Conservation (phyloP, 2,797 vertebrate species). For the Oreochromis grahami region DNA sequence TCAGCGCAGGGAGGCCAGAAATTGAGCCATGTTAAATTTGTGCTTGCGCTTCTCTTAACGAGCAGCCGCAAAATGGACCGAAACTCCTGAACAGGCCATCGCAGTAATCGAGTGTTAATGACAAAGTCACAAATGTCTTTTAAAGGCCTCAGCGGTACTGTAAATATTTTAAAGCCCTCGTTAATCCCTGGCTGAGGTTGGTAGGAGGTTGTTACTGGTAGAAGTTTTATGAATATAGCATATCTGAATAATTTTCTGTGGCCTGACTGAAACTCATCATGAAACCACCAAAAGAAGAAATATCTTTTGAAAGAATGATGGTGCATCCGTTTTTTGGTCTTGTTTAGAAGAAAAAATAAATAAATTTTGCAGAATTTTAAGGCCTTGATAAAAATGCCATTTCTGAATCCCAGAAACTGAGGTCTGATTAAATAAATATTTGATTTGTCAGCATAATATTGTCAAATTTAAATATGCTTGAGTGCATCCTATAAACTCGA, state of each 20-base stretch:
- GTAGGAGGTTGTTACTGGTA: not conserved
- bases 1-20: not conserved
- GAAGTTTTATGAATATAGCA: not conserved
- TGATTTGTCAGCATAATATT: not conserved
- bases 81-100: not conserved
- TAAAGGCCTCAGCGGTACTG: not conserved
- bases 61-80: not conserved
- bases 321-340: not conserved
- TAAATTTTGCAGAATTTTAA: not conserved
- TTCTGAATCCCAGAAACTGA: not conserved
- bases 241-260: not conserved
- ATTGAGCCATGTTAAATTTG: not conserved
- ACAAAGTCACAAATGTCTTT: not conserved
- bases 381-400: not conserved
- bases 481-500: not conserved
- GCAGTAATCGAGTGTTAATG: slow-evolving; percentile 6
- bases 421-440: not conserved
- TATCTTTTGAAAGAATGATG: not conserved
- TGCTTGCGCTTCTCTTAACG: not conserved
- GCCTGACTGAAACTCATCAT: not conserved
- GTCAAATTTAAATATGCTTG: not conserved
- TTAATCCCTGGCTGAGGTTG: not conserved
- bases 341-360: not conserved
- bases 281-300: not conserved
- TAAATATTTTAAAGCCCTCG: slow-evolving; percentile 3